Percentiles rank a stretch among this genome's conserved stretches.
Evolutionary conservation across 2,113 vertebrate species (phyloP).

Genomic region (Chamaetylas fuelleborni): DNA sequence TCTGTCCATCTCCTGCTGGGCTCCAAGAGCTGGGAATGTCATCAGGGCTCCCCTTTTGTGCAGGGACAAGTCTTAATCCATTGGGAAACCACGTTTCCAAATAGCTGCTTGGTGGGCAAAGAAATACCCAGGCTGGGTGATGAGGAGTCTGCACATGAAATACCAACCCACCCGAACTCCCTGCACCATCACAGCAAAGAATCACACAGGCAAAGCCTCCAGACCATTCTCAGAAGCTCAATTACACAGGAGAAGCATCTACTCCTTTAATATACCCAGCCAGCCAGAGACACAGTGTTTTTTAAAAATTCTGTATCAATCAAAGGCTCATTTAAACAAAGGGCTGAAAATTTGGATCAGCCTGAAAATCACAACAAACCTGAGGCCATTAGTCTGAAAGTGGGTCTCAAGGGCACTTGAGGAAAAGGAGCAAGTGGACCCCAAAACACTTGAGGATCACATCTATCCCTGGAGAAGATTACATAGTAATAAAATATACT

Average conservation of each 20-base stretch:
- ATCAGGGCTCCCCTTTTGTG: rapidly evolving
- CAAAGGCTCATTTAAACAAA: neutral
- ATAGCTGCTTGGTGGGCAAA: neutral
- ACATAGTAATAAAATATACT: neutral
- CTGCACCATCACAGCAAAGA: neutral
- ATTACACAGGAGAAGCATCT: neutral
- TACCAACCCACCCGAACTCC: neutral
- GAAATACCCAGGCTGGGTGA: neutral
- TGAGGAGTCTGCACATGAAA: neutral
- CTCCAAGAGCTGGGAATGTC: neutral
- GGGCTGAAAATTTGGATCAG: neutral
- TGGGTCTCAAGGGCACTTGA: slow-evolving; percentile 30
- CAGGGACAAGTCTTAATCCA: neutral
- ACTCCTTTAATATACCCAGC: neutral
- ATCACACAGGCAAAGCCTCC: neutral
- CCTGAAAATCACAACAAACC: slow-evolving; percentile 35
- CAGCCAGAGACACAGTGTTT: neutral
- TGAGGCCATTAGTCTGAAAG: slow-evolving; percentile 24
- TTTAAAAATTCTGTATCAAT: neutral
- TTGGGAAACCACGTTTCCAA: neutral
- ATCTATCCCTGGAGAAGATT: slow-evolving; percentile 17
- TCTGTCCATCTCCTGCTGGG: neutral
- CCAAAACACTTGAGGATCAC: slow-evolving; percentile 30
- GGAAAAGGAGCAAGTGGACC: slow-evolving; percentile 35
- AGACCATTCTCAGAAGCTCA: neutral